Conservation (phyloP, 1,140 invertebrate genomes). For the Neodiprion lecontei region DNA sequence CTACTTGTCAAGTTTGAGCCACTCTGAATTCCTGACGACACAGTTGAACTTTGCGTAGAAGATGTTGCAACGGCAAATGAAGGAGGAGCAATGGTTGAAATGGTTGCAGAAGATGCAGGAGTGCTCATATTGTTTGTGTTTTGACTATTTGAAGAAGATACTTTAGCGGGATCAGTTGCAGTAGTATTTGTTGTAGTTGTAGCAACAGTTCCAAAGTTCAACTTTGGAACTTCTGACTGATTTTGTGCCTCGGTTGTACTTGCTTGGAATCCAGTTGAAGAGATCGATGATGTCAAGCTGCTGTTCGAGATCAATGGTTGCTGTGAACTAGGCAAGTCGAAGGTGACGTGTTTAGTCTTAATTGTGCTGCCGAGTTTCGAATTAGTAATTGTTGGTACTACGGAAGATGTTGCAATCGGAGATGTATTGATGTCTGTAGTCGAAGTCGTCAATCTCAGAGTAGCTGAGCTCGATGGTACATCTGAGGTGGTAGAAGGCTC, state of each 20-base stretch:
- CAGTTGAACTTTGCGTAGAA: not conserved
- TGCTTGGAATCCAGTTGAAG: not conserved
- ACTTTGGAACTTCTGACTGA: not conserved
- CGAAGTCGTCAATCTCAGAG: slow-evolving; percentile 45
- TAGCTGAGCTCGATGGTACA: slow-evolving; percentile 23
- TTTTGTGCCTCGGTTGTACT: not conserved
- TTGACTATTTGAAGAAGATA: not conserved
- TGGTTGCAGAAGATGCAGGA: slow-evolving; percentile 13
- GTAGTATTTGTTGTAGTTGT: slow-evolving; percentile 9
- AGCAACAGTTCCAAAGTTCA: slow-evolving; percentile 8
- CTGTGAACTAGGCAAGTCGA: slow-evolving; percentile 35
- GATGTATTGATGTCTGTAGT: slow-evolving; percentile 53
- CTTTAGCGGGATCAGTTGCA: not conserved
- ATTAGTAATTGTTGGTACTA: slow-evolving; percentile 43
- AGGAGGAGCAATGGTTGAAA: not conserved
- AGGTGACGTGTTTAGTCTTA: slow-evolving; percentile 44
- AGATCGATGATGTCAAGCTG: not conserved
- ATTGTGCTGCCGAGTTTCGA: slow-evolving; percentile 18
- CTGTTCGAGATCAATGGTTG: not conserved
- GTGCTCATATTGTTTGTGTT: slow-evolving; percentile 1
- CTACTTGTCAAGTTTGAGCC: not conserved
- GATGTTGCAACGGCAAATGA: slow-evolving; percentile 8
- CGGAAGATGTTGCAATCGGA: slow-evolving; percentile 50
- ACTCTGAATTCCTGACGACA: not conserved
- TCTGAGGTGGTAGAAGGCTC: slow-evolving; percentile 10